phyloP scores from a whole-genome alignment of 1,140 invertebrate species.

The Drosophila orosa region DNA sequence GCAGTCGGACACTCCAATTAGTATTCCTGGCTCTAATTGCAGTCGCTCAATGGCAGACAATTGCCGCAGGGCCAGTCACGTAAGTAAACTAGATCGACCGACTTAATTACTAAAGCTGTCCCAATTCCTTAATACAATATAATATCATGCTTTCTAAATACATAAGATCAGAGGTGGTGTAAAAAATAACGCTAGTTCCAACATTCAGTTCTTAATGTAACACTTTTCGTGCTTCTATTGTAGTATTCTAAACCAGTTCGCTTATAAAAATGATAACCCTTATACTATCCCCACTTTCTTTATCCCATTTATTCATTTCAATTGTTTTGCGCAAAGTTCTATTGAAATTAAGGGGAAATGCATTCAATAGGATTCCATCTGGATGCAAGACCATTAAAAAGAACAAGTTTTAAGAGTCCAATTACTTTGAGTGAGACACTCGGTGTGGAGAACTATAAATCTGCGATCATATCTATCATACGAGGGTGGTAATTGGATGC shows the following conservation, averaged over 20 bases:
- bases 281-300: neutral
- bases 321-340: neutral
- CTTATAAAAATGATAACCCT: neutral
- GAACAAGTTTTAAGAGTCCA: constrained; percentile 9
- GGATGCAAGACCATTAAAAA: neutral
- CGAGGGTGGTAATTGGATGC: constrained; percentile 32
- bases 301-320: neutral
- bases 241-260: neutral
- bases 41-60: constrained; percentile 35
- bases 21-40: constrained; percentile 61
- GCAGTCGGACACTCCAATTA: constrained; percentile 47
- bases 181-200: neutral
- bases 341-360: neutral
- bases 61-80: constrained; percentile 47
- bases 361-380: neutral
- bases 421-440: constrained; percentile 10
- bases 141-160: neutral
- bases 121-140: neutral
- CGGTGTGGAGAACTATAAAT: neutral
- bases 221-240: no score
- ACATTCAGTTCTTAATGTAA: no score
- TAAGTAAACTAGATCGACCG: constrained; percentile 43
- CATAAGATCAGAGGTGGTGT: neutral
- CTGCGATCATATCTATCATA: constrained; percentile 1
- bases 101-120: neutral